Evolutionary conservation across 2,888 invertebrate species (phyloP).

Genomic region (Sylvicola cinctus): DNA sequence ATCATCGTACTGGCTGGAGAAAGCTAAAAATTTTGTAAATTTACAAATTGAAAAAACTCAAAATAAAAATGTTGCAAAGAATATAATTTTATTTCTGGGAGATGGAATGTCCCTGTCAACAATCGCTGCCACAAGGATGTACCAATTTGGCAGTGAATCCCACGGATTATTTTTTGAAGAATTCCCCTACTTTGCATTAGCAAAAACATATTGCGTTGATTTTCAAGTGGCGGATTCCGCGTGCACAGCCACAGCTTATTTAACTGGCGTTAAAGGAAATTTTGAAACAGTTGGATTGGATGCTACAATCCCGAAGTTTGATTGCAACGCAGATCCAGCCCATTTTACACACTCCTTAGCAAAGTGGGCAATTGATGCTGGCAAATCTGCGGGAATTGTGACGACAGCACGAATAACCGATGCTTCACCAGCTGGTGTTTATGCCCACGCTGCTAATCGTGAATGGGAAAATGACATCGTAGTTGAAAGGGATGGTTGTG

Average conservation of each 20-base stretch:
- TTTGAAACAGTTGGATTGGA: conserved; percentile 45
- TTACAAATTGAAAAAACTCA: not conserved
- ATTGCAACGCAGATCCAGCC: conserved; percentile 33
- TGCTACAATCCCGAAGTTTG: conserved; percentile 32
- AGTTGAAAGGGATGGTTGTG: not conserved
- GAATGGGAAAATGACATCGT: not conserved
- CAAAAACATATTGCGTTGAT: conserved; percentile 62
- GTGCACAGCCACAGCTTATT: conserved; percentile 60
- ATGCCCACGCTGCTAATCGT: not conserved
- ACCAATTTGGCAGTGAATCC: conserved; percentile 55
- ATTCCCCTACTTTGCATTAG: conserved; percentile 51
- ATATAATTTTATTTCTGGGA: conserved; percentile 64
- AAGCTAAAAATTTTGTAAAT: conserved; percentile 3
- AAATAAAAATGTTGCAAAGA: conserved; percentile 37
- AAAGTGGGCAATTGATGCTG: conserved; percentile 45
- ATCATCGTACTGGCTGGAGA: conserved; percentile 3
- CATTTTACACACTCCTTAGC: conserved; percentile 46
- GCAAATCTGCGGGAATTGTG: conserved; percentile 17
- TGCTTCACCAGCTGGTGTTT: not conserved
- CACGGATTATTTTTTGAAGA: conserved; percentile 50
- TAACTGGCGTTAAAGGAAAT: conserved; percentile 60
- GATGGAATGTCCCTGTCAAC: conserved; percentile 80
- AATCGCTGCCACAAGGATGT: conserved; percentile 51
- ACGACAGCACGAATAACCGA: not conserved
- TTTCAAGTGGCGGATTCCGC: conserved; percentile 67